Percentiles rank a stretch among this genome's conserved stretches.
These are phyloP conservation scores for Ochropacha duplaris DNA, from an alignment of 2,888 invertebrate species.

Conservation along the genomic window DNA sequence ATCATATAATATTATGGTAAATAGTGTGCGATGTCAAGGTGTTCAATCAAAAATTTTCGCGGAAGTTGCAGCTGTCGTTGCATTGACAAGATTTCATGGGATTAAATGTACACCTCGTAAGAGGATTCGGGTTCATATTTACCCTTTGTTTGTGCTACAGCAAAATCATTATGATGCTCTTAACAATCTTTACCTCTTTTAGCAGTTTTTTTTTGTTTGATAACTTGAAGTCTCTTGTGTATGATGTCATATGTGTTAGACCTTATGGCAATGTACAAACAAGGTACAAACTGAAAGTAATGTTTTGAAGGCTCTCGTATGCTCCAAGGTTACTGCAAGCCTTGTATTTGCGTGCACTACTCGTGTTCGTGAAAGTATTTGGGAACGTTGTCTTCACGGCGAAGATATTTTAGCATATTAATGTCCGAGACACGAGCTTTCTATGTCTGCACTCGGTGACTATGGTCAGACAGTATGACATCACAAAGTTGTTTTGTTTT, in stretches of 20 bases:
- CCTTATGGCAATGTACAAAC: too few species aligned
- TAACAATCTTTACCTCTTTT: not conserved
- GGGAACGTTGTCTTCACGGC: slow-evolving; percentile 65
- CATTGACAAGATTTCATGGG: slow-evolving; percentile 47
- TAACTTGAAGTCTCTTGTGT: slow-evolving; percentile 8
- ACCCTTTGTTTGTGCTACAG: slow-evolving; percentile 11
- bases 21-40: slow-evolving; percentile 43
- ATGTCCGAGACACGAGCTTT: slow-evolving; percentile 65
- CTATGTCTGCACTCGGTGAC: slow-evolving; percentile 56
- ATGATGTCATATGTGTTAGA: too few species aligned
- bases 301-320: slow-evolving; percentile 55
- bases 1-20: slow-evolving; percentile 35
- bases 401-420: slow-evolving; percentile 77
- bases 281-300: slow-evolving; percentile 30
- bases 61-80: slow-evolving; percentile 58
- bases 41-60: slow-evolving; percentile 35
- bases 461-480: slow-evolving; percentile 31
- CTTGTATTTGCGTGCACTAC: slow-evolving; percentile 69
- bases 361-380: slow-evolving; percentile 78
- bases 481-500: slow-evolving; percentile 37
- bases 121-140: slow-evolving; percentile 25
- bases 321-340: slow-evolving; percentile 63
- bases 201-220: not conserved
- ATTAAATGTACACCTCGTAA: slow-evolving; percentile 32
- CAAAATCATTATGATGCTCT: slow-evolving; percentile 2